phyloP scores from a whole-genome alignment of 1,140 invertebrate species.

The Drosophila auraria region DNA sequence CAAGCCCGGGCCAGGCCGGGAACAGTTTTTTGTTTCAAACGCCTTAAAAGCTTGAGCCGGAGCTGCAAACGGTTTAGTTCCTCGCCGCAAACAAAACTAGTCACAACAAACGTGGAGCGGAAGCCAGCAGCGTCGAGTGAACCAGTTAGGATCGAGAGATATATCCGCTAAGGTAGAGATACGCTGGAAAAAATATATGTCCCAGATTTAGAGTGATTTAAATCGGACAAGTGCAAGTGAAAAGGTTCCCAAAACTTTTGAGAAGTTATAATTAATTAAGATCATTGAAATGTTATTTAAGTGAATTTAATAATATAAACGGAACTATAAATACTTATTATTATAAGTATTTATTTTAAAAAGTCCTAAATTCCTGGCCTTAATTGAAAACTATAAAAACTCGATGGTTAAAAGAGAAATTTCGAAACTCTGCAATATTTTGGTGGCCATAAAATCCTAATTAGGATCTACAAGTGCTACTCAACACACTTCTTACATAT shows the following conservation, averaged over 20 bases:
- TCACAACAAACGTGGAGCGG: conserved; percentile 74
- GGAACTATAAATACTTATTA: no score
- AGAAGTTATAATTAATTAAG: not conserved
- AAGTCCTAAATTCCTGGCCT: no score
- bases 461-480: not conserved
- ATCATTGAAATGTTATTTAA: not conserved
- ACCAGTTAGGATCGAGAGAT: conserved; percentile 42
- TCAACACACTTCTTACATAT: not conserved
- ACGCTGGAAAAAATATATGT: conserved; percentile 3
- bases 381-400: not conserved
- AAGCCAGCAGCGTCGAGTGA: conserved; percentile 56
- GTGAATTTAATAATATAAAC: not conserved
- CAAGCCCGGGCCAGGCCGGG: conserved; percentile 16
- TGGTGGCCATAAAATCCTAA: not conserved
- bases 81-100: conserved; percentile 83
- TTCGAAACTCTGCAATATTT: not conserved
- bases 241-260: no score
- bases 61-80: conserved; percentile 81
- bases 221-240: no score
- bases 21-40: conserved; percentile 49
- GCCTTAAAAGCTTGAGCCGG: conserved; percentile 71
- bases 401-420: not conserved
- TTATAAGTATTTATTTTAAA: not conserved
- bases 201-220: not conserved
- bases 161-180: conserved; percentile 18